Base-by-base conservation (phyloP, 1,140 invertebrate species). In the Drosophila ananassae region DNA sequence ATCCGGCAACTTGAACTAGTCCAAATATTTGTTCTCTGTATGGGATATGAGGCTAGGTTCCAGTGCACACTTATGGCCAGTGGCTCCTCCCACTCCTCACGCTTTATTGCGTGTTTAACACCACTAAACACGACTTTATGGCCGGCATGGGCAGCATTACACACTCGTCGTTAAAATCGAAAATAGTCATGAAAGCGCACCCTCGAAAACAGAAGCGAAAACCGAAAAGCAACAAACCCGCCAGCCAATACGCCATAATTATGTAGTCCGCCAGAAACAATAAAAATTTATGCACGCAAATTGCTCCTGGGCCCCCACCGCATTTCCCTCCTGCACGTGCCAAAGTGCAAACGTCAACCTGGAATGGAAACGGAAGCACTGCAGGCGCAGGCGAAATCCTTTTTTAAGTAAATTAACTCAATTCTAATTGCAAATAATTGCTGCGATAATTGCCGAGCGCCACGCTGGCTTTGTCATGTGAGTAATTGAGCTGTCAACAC, bases 371-470 rank as follows among this genome's bases (percentile, higher is more conserved):
- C 32, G 9, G 32, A 10, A 8, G 2, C 32, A 3, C 10, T 76
- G 58, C 52, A 48, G 17, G 48, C 28, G 55, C 32, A 28, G 37
- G 30, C 59, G 21, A 77, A 89, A 78, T 83, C 79, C 79, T 79
- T 73, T 51, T 55, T 72, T 25, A 50, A 56, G 13, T 73, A 82
- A 81, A 75, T 81, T 67, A 82, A 81, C 77, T 80, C 81, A 89
- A 79, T 89, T 89, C 67, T 73, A 87, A 87, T 87, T 87, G 73
- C 67, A 87, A 89, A 87, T 87, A 89, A 89, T 89, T 83, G 83
- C 77, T 37, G 76, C 79, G 79, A 79, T 89, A 87, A 87, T 89
- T 87, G 79, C 79, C 44, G 32, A 52, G 54, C 13, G 54, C 48
- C 83, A 87, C 79, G 83, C 79, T 62, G 71, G 30, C 67, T 56